A percentile compares a stretch with the other conserved stretches of the same genome.
Conservation (phyloP, 2,797 vertebrate genomes). For the Poecile montanus region DNA sequence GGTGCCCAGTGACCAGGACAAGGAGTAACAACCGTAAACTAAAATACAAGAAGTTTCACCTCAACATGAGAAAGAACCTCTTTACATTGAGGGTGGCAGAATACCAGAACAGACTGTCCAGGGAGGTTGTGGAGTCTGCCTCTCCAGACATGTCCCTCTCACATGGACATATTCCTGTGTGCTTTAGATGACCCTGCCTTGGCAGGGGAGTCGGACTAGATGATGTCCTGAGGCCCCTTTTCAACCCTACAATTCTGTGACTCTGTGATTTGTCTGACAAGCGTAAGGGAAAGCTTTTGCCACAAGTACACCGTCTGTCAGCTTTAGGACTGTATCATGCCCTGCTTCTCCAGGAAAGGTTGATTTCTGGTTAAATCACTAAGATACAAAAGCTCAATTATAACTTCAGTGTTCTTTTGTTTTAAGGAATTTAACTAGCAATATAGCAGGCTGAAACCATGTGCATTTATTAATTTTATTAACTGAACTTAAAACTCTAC, state of each 20-base stretch:
- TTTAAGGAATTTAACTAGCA: background rate
- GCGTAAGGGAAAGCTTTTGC: background rate
- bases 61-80: background rate
- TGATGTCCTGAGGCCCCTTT: background rate
- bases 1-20: background rate
- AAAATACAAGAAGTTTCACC: background rate
- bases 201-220: no score
- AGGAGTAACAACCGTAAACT: background rate
- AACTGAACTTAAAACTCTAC: background rate
- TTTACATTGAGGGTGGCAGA: background rate
- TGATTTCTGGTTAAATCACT: background rate
- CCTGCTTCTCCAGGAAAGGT: background rate
- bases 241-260: background rate
- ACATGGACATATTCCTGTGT: background rate
- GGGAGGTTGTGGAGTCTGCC: background rate
- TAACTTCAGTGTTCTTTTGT: background rate
- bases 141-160: accelerated
- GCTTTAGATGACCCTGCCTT: background rate
- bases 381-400: background rate
- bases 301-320: background rate
- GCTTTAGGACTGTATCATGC: background rate
- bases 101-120: background rate
- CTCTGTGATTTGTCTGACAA: background rate
- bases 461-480: background rate
- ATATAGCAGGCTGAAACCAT: background rate